phyloP scores from a whole-genome alignment of 2,888 invertebrate genomes.

The Syrista parreyssii region DNA sequence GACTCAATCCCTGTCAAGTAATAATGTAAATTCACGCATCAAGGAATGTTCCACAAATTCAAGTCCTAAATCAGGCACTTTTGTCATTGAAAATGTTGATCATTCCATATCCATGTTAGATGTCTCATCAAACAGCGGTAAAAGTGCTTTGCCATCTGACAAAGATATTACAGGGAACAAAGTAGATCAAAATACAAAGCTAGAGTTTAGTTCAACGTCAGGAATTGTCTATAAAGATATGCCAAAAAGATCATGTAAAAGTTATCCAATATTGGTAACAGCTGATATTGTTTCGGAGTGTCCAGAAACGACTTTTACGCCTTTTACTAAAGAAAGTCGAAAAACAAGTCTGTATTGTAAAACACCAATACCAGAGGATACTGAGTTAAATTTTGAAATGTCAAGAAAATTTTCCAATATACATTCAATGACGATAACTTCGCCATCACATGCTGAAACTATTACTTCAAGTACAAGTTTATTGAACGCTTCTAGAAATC shows the following conservation, averaged over 20 bases:
- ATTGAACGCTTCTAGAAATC: constrained; percentile 18
- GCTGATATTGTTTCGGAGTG: background rate
- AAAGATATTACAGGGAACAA: background rate
- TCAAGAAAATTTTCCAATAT: constrained; percentile 33
- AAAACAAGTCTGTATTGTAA: background rate
- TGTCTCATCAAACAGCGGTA: background rate
- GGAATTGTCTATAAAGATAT: background rate
- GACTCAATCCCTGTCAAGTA: background rate
- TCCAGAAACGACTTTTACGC: background rate
- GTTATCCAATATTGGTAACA: no score
- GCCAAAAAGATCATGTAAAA: background rate
- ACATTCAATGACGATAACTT: constrained; percentile 12
- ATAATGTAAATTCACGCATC: background rate
- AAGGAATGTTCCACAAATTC: background rate
- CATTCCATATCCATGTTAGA: background rate
- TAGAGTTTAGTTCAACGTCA: background rate
- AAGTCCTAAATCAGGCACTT: background rate
- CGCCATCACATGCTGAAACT: constrained; percentile 25
- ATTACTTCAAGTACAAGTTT: constrained; percentile 33
- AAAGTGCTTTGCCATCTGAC: background rate
- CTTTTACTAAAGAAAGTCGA: background rate
- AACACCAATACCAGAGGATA: background rate
- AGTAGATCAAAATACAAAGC: background rate
- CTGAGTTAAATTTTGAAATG: constrained; percentile 42
- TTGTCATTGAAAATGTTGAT: background rate